Base-by-base conservation (phyloP, 2,113 vertebrate species). In the Nematolebias whitei region DNA sequence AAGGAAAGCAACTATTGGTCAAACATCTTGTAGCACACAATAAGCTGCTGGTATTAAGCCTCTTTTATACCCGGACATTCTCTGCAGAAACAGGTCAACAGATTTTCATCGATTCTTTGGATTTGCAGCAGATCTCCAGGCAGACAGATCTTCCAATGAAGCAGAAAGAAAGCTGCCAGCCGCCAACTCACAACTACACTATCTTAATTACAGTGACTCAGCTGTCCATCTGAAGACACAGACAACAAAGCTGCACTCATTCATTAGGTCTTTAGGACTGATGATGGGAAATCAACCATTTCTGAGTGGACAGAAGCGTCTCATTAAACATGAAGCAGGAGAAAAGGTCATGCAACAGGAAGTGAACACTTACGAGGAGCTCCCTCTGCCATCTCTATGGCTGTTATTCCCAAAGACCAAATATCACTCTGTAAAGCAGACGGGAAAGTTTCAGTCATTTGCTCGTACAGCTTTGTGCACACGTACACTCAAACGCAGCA, bases 331-430 rank as follows among this genome's bases (percentile, higher is more conserved):
- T 22, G 18, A 20, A 54, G 19, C 20, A 57, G 35, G n/a, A 41
- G 10, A 51, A 57, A 48, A 1, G 19, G 24, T 12, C 16, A 24
- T 12, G 18, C 5, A 63, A 53, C 18, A 49, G 22, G 8, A 24
- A 38, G 19, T 11, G 9, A 2, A 10, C 32, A 94, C 96, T 96
- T 92, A 96, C 95, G 95, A 32, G 96, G 96, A 0, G 96, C 95
- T 79, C 96, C 95, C 82, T 96, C 95, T 11, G 96, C 96, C 95
- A 96, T 97, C 92, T 96, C 96, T 18, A 97, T 97, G 62, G 96
- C 96, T n/a, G 95, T 97, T 82, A 97, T 97, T 55, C 95, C 95
- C 85, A 96, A 75, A 75, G 95, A 97, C 95, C 95, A 97, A 84
- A 97, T 96, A 85, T 96, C 95, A 60, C 95, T 97, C 95, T 97